Evolutionary conservation across 35 echinoderm and acorn worm genomes (phyloP).

Genomic region (Acanthaster planci): DNA sequence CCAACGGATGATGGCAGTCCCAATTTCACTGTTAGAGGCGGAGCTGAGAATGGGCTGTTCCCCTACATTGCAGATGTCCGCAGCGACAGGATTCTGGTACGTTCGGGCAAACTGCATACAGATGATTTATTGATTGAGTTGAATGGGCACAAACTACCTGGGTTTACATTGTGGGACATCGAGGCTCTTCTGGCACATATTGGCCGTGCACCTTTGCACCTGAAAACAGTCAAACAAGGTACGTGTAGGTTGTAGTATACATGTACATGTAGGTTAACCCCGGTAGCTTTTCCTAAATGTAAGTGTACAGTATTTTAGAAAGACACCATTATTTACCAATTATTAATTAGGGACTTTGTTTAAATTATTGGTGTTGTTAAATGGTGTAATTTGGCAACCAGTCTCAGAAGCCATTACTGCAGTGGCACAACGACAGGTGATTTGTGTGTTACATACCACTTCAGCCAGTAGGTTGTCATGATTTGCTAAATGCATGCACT

Average conservation of each 20-base stretch:
- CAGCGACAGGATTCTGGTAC: conserved; percentile 66
- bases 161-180: conserved; percentile 96
- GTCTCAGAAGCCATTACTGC: no score
- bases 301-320: no score
- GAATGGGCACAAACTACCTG: conserved; percentile 81
- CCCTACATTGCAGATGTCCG: conserved; percentile 76
- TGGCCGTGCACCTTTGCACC: conserved; percentile 51
- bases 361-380: no score
- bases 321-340: no score
- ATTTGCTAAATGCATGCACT: no score
- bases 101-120: conserved; percentile 78
- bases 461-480: no score
- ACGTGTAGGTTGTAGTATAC: conserved; percentile 2
- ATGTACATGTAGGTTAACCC: no score
- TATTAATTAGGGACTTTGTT: no score
- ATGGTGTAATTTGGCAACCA: no score
- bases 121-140: conserved; percentile 89
- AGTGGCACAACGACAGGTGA: no score
- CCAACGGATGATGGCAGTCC: conserved; percentile 62
- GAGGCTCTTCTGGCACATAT: conserved; percentile 67
- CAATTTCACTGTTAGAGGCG: conserved; percentile 72
- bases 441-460: no score
- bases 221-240: conserved; percentile 95
- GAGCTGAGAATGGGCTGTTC: conserved; percentile 95
- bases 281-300: no score